Evolutionary conservation across 2,113 vertebrate species (phyloP).

Genomic region (Microtus ochrogaster): DNA sequence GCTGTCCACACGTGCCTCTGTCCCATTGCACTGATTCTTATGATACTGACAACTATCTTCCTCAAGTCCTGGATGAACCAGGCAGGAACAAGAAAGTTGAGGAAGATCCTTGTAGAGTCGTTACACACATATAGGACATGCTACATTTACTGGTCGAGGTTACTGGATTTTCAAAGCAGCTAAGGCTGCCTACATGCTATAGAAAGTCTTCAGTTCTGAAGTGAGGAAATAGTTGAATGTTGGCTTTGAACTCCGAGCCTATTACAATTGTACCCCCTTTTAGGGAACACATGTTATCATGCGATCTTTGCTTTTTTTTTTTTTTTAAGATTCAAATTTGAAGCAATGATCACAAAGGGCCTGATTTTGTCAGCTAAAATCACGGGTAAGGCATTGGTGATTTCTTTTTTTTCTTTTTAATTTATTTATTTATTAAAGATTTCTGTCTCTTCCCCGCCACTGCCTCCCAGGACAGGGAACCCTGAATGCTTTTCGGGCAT

Average conservation of each 20-base stretch:
- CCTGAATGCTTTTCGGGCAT: too few relatives aligned
- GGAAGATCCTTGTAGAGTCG: not conserved
- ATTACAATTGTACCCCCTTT: not conserved
- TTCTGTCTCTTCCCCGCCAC: too few relatives aligned
- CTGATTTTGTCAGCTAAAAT: slow-evolving; percentile 33
- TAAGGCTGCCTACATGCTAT: not conserved
- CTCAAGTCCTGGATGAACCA: not conserved
- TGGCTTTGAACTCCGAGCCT: not conserved
- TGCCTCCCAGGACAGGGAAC: too few relatives aligned
- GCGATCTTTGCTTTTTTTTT: not conserved
- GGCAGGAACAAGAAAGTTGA: not conserved
- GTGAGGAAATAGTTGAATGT: not conserved
- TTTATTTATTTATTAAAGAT: too few relatives aligned
- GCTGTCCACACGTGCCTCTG: not conserved
- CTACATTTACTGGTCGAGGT: not conserved
- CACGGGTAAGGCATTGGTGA: not conserved
- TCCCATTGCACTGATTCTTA: not conserved
- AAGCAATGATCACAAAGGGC: slow-evolving; percentile 27
- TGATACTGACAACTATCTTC: not conserved
- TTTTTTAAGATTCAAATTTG: not conserved
- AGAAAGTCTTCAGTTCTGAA: not conserved
- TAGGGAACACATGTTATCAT: not conserved
- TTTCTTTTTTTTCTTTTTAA: too few relatives aligned
- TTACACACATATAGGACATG: not conserved
- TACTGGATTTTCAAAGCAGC: not conserved